Percentiles rank a stretch among this genome's conserved stretches.
Evolutionary conservation across 2,113 vertebrate genomes (phyloP).

Genomic region (Salvelinus fontinalis): DNA sequence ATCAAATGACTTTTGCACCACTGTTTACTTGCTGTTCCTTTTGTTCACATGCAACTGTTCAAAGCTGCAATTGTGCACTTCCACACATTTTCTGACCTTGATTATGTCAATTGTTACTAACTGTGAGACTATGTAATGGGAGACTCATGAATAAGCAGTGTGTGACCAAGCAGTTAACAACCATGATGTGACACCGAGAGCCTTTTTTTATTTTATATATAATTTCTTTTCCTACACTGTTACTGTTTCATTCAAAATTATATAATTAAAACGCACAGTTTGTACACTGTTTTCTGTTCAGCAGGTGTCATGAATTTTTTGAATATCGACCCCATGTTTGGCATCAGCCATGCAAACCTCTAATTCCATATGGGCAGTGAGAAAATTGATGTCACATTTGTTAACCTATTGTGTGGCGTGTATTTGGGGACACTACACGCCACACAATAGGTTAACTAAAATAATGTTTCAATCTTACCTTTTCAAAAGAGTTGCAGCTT

Average conservation of each 20-base stretch:
- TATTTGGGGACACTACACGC: too few species aligned
- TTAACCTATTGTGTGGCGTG: too few species aligned
- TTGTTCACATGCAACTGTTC: conserved; percentile 18
- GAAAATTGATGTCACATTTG: too few species aligned
- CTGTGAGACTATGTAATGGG: neutral
- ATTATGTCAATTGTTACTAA: conserved; percentile 3
- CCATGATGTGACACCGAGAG: neutral
- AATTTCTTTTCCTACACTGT: conserved; percentile 20
- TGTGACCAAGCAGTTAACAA: neutral
- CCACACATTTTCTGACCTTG: conserved; percentile 2
- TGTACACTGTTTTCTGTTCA: neutral
- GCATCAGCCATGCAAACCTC: too few species aligned
- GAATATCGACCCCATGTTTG: too few species aligned
- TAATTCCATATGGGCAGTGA: too few species aligned
- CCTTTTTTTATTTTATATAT: conserved; percentile 26
- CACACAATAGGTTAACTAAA: too few species aligned
- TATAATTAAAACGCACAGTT: conserved; percentile 36
- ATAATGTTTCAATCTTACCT: too few species aligned
- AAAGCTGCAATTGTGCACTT: neutral
- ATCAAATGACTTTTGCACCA: conserved; percentile 23
- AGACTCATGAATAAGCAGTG: neutral
- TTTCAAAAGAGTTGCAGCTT: too few species aligned
- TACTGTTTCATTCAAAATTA: conserved; percentile 38
- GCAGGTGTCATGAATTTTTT: neutral
- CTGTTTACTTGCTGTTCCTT: conserved; percentile 34